Percentiles rank a stretch among this genome's conserved stretches.
These are phyloP conservation scores for Amphimedon queenslandica DNA, from an alignment of 37 sponge, comb jelly and placozoan genomes.

Conservation along the genomic window DNA sequence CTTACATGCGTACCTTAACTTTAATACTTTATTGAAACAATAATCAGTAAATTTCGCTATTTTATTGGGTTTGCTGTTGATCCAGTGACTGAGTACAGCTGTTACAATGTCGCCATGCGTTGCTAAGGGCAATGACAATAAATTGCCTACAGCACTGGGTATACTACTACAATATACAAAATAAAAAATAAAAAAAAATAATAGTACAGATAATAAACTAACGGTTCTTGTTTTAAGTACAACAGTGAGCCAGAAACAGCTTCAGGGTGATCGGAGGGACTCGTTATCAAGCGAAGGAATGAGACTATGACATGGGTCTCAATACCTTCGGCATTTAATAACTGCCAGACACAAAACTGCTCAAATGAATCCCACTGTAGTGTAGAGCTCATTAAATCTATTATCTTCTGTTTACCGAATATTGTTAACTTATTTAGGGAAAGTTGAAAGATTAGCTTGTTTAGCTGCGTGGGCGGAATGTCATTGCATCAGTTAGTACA, in stretches of 20 bases:
- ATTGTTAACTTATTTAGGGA: constrained; percentile 50
- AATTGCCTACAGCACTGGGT: constrained; percentile 2
- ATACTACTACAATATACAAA: constrained; percentile 6
- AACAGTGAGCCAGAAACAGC: constrained; percentile 56
- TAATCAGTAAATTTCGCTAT: constrained; percentile 17
- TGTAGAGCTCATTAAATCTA: constrained; percentile 54
- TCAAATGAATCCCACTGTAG: constrained; percentile 97
- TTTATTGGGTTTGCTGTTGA: constrained; percentile 27
- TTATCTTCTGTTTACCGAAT: constrained; percentile 50
- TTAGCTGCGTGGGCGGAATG: constrained; percentile 29
- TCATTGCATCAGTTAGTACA: background rate
- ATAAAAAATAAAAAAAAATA: background rate
- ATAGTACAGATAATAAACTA: background rate
- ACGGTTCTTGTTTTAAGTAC: constrained; percentile 49
- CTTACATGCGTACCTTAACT: background rate
- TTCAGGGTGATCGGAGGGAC: constrained; percentile 45
- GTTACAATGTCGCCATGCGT: constrained; percentile 22
- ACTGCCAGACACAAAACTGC: constrained; percentile 98
- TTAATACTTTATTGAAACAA: constrained; percentile 14
- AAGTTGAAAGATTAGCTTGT: constrained; percentile 38
- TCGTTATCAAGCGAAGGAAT: constrained; percentile 12
- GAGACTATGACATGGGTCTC: constrained; percentile 23
- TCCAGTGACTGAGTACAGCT: constrained; percentile 26
- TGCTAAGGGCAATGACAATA: constrained; percentile 35
- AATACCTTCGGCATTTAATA: constrained; percentile 82